These are phyloP conservation scores for Pseudomyrmex gracilis DNA, from an alignment of 1,140 invertebrate species.

Conservation along the genomic window DNA sequence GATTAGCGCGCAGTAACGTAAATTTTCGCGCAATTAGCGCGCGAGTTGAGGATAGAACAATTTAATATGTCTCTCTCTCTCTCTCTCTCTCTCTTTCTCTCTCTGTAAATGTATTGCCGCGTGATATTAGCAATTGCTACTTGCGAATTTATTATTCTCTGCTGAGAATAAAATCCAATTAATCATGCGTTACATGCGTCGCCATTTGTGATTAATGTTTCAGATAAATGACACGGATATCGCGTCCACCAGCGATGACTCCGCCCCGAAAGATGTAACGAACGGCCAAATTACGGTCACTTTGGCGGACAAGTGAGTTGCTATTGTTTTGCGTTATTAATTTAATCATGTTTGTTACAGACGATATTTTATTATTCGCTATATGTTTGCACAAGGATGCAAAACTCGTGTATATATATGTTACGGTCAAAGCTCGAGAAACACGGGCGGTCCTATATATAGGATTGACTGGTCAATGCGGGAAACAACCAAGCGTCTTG, in stretches of 20 bases:
- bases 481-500: too few species aligned
- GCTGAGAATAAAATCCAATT: background rate
- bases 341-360: background rate
- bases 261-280: conserved; percentile 79
- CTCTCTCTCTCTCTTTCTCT: too few species aligned
- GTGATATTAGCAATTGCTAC: background rate
- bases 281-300: conserved; percentile 84
- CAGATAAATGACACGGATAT: conserved; percentile 81
- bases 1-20: too few species aligned
- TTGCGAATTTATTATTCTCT: background rate
- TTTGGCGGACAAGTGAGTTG: conserved; percentile 81
- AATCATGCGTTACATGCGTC: background rate
- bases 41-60: too few species aligned
- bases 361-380: background rate
- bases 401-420: too few species aligned
- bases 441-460: too few species aligned
- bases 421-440: too few species aligned
- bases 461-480: too few species aligned
- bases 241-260: conserved; percentile 81
- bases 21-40: too few species aligned
- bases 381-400: background rate
- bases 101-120: background rate
- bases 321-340: background rate
- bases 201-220: conserved; percentile 37
- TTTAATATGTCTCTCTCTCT: too few species aligned